Conservation (phyloP, 2,888 invertebrate species). For the Lasius platythorax region DNA sequence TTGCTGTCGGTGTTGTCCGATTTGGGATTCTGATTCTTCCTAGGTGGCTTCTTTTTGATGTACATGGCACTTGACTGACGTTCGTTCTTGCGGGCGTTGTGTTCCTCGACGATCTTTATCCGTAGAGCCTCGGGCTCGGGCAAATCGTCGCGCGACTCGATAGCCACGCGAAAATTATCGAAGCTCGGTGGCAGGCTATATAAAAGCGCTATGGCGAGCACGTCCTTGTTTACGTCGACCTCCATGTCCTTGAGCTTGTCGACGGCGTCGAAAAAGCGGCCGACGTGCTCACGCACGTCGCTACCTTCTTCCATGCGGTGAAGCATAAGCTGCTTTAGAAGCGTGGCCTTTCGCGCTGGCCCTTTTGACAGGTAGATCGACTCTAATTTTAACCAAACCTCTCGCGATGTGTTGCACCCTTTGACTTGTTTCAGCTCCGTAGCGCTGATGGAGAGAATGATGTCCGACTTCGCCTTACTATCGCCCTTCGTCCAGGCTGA, state of each 20-base stretch:
- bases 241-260: background rate
- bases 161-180: background rate
- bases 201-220: background rate
- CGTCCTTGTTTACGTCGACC: background rate
- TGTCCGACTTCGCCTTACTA: background rate
- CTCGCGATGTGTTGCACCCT: background rate
- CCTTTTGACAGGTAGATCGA: background rate
- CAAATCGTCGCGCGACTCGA: background rate
- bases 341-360: background rate
- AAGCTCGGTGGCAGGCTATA: background rate
- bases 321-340: background rate
- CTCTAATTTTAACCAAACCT: background rate
- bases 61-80: background rate
- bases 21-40: background rate
- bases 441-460: background rate
- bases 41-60: background rate
- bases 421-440: background rate
- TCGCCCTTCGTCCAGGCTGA: background rate
- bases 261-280: background rate
- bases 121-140: background rate
- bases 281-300: background rate
- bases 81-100: background rate
- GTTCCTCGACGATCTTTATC: background rate
- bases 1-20: background rate
- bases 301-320: background rate